These are phyloP conservation scores for Cichladusa arquata DNA, from an alignment of 2,113 vertebrate species.

Conservation along the genomic window DNA sequence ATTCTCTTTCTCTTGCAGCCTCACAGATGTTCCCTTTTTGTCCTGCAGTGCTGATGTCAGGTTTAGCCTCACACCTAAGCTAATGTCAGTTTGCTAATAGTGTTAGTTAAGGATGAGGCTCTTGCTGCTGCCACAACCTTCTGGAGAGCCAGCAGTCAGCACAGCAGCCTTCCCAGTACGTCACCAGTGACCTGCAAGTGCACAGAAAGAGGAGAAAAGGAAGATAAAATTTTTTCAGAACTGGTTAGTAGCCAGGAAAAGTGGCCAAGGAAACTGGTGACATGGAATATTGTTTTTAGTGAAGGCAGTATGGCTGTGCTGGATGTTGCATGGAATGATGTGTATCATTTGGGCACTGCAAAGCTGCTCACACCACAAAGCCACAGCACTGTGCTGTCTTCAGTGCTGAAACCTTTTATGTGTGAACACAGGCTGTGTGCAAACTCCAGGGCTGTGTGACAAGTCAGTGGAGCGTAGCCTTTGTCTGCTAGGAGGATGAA, in stretches of 20 bases:
- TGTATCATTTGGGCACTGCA: not conserved
- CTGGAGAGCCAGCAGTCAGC: not conserved
- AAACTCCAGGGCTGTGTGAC: not conserved
- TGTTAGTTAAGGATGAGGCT: not conserved
- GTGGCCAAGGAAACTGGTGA: not conserved
- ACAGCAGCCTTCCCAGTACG: not conserved
- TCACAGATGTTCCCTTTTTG: not conserved
- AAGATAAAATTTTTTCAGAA: not conserved
- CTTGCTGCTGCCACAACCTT: not conserved
- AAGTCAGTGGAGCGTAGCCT: not conserved
- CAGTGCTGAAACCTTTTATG: fast-evolving
- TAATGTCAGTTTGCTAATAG: not conserved
- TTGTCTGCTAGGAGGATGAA: not conserved
- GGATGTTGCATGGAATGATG: not conserved
- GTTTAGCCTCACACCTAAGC: not conserved
- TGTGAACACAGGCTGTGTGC: not conserved
- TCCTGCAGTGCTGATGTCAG: not conserved
- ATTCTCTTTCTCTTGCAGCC: not conserved
- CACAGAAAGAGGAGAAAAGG: not conserved
- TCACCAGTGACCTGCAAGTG: not conserved
- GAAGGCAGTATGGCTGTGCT: not conserved
- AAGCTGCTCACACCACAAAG: not conserved
- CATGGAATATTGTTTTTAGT: not conserved
- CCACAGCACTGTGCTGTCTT: not conserved
- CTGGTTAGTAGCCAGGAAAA: not conserved